A percentile compares a stretch with the other conserved stretches of the same genome.
These are phyloP conservation scores for Spheniscus mendiculus DNA, from an alignment of 2,113 vertebrate species.

Conservation along the genomic window DNA sequence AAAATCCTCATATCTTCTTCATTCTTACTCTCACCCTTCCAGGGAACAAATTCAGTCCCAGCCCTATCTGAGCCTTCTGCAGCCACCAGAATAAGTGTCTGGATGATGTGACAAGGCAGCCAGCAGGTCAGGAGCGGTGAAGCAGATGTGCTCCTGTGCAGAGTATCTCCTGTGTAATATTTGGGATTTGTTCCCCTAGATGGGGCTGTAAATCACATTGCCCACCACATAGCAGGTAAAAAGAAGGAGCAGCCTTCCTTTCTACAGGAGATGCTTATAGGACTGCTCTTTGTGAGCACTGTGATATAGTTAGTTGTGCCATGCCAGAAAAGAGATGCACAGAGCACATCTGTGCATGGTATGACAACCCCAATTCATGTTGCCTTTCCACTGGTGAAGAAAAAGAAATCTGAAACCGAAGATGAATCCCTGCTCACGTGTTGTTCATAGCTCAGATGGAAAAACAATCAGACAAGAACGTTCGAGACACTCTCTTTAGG, in stretches of 20 bases:
- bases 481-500: background rate
- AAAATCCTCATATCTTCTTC: background rate
- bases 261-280: background rate
- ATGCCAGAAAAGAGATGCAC: background rate
- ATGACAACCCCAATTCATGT: background rate
- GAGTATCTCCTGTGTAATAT: background rate
- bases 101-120: background rate
- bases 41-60: background rate
- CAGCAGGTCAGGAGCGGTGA: background rate
- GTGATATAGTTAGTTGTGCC: background rate
- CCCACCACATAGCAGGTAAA: background rate
- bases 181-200: background rate
- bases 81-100: background rate
- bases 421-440: background rate
- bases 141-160: background rate
- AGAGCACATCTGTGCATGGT: background rate
- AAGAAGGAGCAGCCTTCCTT: background rate
- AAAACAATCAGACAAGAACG: background rate
- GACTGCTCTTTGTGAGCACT: background rate
- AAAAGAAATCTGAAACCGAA: background rate
- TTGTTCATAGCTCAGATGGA: background rate
- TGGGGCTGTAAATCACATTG: background rate
- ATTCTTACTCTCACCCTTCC: background rate
- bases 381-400: background rate
- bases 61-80: background rate